Evolutionary conservation across 2,888 invertebrate species (phyloP).

Genomic region (Aporophyla nigra): DNA sequence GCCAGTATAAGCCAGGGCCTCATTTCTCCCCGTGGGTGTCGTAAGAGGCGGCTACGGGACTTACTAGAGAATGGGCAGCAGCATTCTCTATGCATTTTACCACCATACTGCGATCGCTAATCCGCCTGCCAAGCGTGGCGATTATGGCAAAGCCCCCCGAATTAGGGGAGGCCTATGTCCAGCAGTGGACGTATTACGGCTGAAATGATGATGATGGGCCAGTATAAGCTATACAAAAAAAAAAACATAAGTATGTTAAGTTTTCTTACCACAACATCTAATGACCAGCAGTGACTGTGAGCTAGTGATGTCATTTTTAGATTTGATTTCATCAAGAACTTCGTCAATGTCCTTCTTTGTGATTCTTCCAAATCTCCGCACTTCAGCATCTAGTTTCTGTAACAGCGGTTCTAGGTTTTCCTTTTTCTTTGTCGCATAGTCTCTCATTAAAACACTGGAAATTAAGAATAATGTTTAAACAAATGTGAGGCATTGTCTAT

Average conservation of each 20-base stretch:
- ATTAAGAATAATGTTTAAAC: conserved; percentile 28
- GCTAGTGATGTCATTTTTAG: conserved; percentile 93
- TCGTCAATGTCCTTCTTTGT: conserved; percentile 94
- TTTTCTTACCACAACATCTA: conserved; percentile 93
- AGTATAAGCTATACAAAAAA: neutral
- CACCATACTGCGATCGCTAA: no score
- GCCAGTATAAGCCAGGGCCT: no score
- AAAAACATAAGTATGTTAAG: neutral
- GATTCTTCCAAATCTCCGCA: conserved; percentile 93
- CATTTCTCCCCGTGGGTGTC: no score
- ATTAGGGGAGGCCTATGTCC: no score
- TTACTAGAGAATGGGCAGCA: no score
- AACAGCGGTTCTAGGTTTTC: conserved; percentile 92
- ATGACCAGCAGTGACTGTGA: conserved; percentile 95
- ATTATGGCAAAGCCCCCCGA: no score
- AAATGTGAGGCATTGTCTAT: neutral
- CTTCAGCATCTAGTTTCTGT: conserved; percentile 93
- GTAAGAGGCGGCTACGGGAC: no score
- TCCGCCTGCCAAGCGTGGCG: no score
- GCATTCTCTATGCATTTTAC: no score
- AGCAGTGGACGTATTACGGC: no score
- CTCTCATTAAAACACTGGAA: conserved; percentile 91
- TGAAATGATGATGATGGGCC: no score
- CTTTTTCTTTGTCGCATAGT: conserved; percentile 90
- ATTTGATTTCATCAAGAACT: conserved; percentile 94